A percentile compares a stretch with the other conserved stretches of the same genome.
phyloP scores from a whole-genome alignment of 1,140 invertebrate genomes.

The Tetragnatha versicolor region DNA sequence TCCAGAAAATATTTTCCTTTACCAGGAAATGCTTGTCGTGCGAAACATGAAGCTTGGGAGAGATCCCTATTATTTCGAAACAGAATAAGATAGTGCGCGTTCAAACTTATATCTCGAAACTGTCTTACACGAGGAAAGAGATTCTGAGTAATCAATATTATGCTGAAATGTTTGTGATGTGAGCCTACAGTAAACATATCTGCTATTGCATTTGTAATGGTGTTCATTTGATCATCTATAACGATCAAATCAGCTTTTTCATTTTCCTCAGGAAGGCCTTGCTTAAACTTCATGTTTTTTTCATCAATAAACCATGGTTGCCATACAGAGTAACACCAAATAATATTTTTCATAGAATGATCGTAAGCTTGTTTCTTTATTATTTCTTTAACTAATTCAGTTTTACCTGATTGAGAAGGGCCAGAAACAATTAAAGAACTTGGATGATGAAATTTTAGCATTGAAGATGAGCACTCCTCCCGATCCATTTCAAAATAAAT shows the following conservation, averaged over 20 bases:
- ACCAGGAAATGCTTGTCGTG: neutral
- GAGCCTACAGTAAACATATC: neutral
- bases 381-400: too few species aligned
- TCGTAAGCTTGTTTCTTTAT: too few species aligned
- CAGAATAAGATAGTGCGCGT: neutral
- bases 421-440: too few species aligned
- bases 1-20: neutral
- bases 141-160: neutral
- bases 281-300: neutral
- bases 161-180: neutral
- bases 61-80: neutral
- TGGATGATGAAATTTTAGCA: too few species aligned
- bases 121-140: neutral
- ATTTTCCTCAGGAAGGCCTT: neutral
- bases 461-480: too few species aligned
- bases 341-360: too few species aligned
- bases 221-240: neutral
- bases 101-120: neutral
- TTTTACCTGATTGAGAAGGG: too few species aligned
- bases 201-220: neutral
- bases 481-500: too few species aligned
- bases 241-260: neutral
- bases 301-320: neutral
- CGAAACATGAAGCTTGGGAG: neutral
- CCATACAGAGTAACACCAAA: too few species aligned